Evolutionary conservation across 2,888 invertebrate genomes (phyloP).

Genomic region (Lasioglossum villosulum): DNA sequence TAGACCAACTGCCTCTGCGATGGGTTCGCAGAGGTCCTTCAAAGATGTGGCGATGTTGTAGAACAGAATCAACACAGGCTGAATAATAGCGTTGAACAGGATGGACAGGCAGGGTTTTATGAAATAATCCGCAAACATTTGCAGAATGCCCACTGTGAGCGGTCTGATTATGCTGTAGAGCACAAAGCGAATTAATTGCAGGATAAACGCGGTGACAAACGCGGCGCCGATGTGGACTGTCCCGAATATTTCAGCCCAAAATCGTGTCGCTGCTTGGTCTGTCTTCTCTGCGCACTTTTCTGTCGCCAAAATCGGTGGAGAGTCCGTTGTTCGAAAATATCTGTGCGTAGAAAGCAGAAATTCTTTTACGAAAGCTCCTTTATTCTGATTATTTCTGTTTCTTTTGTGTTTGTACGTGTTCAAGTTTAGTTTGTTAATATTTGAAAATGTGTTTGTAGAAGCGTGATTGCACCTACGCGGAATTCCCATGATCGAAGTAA

Average conservation of each 20-base stretch:
- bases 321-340: slow-evolving; percentile 88
- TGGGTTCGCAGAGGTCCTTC: slow-evolving; percentile 87
- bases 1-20: slow-evolving; percentile 86
- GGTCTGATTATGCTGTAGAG: slow-evolving; percentile 87
- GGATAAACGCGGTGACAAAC: slow-evolving; percentile 87
- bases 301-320: slow-evolving; percentile 86
- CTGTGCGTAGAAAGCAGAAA: slow-evolving; percentile 73
- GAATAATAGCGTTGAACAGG: slow-evolving; percentile 88
- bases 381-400: neutral
- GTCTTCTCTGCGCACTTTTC: slow-evolving; percentile 87
- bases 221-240: slow-evolving; percentile 87
- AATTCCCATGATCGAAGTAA: slow-evolving; percentile 89
- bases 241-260: slow-evolving; percentile 90
- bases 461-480: slow-evolving; percentile 85
- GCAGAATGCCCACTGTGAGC: slow-evolving; percentile 87
- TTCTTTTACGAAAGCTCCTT: neutral
- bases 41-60: slow-evolving; percentile 88
- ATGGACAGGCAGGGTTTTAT: slow-evolving; percentile 88
- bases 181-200: slow-evolving; percentile 87
- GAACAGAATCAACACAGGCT: slow-evolving; percentile 88
- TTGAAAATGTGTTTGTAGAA: neutral
- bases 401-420: neutral
- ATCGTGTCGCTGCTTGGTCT: slow-evolving; percentile 87
- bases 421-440: neutral
- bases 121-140: slow-evolving; percentile 88